Evolutionary conservation across 2,888 invertebrate genomes (phyloP), one percentile per base, ranked within the genome.

Genomic region (Ornithoptera alexandrae): DNA sequence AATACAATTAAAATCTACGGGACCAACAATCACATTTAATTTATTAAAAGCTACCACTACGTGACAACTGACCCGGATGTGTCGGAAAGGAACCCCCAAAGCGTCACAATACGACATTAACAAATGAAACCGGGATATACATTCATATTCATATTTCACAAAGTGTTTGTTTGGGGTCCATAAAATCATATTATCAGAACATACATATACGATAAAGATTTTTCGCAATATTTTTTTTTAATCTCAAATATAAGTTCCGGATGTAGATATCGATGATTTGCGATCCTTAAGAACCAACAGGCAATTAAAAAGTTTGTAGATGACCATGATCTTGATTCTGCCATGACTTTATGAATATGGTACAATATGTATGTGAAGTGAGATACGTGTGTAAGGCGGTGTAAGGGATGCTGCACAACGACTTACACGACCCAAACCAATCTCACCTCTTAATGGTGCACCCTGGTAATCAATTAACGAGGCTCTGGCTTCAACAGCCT

Each of bases 1-100:
- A 42, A 50, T 50, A 20, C 12, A 57, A 8, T 6, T 30, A 18
- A 60, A 64, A 63, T 65, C 62, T 30, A 42, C 61, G 63, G 69
- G 39, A 56, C 64, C n/a, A 30, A 46, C 57, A 57, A 65, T 67
- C 67, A 69, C 64, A 18, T 62, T 65, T 69, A 69, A 69, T 69
- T 69, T 69, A 65, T 74, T 70, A 74, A 73, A 74, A 70, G 74
- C 74, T 71, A 73, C 74, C 73, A 77, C 73, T 75, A 73, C 70
- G 75, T 74, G 74, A 72, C 72, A 68, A 58, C 68, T 73, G 73
- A 75, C 76, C 75, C 69, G 73, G 76, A 77, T 75, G 69, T 73
- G 74, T 76, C 74, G 76, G 73, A 76, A 76, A 68, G 50, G 62
- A 63, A 70, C 71, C 68, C 53, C 71, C 65, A 71, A 67, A 71